A percentile compares a stretch with the other conserved stretches of the same genome.
Evolutionary conservation across 2,113 vertebrate species (phyloP).

Genomic region (Pipra filicauda): DNA sequence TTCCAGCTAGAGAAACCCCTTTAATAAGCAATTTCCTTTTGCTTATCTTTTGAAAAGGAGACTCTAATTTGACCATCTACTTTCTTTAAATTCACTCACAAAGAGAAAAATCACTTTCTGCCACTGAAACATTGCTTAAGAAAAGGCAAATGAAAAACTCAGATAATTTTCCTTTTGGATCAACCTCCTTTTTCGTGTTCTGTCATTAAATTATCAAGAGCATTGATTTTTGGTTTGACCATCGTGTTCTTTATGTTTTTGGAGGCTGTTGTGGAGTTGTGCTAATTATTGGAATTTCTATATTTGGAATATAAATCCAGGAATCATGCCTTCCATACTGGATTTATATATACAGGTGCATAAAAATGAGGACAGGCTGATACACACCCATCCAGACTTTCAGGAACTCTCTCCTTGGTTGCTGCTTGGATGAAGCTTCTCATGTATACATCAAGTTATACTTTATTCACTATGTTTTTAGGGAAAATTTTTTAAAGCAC

Average conservation of each 20-base stretch:
- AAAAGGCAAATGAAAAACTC: background rate
- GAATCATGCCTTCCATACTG: background rate
- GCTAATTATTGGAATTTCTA: background rate
- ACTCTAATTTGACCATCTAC: background rate
- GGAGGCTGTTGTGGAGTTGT: background rate
- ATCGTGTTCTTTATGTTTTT: background rate
- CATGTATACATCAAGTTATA: fast-evolving
- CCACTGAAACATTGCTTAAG: background rate
- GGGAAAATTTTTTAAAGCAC: background rate
- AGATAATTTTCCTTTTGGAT: background rate
- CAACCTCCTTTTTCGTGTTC: background rate
- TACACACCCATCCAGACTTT: too few species aligned
- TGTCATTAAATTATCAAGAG: background rate
- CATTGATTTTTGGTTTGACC: background rate
- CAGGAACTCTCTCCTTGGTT: background rate
- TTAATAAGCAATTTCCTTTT: background rate
- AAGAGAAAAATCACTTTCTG: background rate
- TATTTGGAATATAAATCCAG: background rate
- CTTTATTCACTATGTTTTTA: background rate
- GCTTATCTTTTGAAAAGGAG: background rate
- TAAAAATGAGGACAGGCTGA: background rate
- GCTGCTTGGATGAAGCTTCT: background rate
- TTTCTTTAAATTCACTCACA: background rate
- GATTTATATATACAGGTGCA: background rate
- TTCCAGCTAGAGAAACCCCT: background rate